Base-by-base conservation (phyloP, 2,888 invertebrate genomes). In the Agrotis puta region DNA sequence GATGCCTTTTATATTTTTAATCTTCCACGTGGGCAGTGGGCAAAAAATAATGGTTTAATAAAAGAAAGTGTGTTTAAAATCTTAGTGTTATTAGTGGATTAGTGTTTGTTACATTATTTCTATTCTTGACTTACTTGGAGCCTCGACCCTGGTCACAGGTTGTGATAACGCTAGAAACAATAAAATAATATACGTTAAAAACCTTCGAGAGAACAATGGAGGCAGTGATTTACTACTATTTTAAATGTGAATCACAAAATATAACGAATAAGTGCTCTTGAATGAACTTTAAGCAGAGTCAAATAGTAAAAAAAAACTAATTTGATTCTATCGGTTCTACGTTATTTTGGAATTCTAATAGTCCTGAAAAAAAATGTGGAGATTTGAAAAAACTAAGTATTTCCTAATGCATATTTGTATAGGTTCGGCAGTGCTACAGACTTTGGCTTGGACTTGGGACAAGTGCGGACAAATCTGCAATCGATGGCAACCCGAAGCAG, bases 91-190 rank as follows among this genome's bases (percentile, higher is more conserved):
- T 39, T 39, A 39, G 18, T 47, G 45, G 16, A 51, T 72, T 79
- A 79, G 50, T 57, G 45, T 59, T 33, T 54, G 18, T 33, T 18
- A 71, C 22, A 24, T 9, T 51, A 62, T 51, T n/a, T 66, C 18
- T 61, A 11, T n/a, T 18, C 57, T 54, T 14, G 18, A 79, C 79
- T 79, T 79, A 79, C 79, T 63, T 82, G 79, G 83, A 56, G 83
- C 74, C 58, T 79, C 79, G 79, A 79, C 74, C 58, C 74, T 79
- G 62, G 79, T 39, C 33, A 72, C 79, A 48, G 79, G 79, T 27
- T 79, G 79, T 54, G 79, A 68, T 27, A 79, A 58, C 54, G 79
- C 79, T 79, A 82, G 79, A 79, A 79, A 73, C 50, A 82, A 82
- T 43, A 79, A 79, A 62, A 79, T 63, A 79, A 82, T 51, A 50